These are phyloP conservation scores for Sphaeridia pumilis DNA, from an alignment of 2,888 invertebrate genomes.

Conservation along the genomic window DNA sequence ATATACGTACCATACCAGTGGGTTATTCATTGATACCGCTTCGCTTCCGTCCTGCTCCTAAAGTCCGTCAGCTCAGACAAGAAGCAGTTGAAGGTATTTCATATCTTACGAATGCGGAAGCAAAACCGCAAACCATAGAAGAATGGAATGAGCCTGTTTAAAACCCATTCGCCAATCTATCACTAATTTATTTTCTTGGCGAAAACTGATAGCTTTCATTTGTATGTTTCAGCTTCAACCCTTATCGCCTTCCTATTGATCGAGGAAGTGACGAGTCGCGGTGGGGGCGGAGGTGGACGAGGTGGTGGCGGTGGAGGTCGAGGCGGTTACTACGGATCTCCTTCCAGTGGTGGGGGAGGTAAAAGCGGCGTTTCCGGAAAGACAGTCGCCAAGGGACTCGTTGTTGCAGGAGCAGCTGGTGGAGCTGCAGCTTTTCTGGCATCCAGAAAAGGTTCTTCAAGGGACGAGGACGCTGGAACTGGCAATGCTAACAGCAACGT, in stretches of 20 bases:
- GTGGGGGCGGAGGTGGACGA: constrained; percentile 16
- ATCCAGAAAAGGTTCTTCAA: not conserved
- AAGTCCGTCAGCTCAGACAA: too few species aligned
- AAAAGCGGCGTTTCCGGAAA: constrained; percentile 2
- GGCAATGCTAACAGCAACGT: not conserved
- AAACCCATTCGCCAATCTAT: too few species aligned
- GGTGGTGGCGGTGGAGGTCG: constrained; percentile 15
- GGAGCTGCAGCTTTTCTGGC: not conserved
- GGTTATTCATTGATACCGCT: too few species aligned
- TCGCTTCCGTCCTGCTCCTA: too few species aligned
- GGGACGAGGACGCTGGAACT: not conserved
- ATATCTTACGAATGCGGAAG: too few species aligned
- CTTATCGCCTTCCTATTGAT: constrained; percentile 7
- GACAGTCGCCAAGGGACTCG: constrained; percentile 1
- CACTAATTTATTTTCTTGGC: too few species aligned
- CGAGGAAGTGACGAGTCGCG: constrained; percentile 9
- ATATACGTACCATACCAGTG: too few species aligned
- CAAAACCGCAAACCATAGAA: too few species aligned
- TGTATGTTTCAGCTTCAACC: too few species aligned
- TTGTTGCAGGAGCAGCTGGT: constrained; percentile 9
- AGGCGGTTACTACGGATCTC: constrained; percentile 10
- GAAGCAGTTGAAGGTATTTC: too few species aligned
- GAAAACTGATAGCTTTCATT: too few species aligned
- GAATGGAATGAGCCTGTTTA: too few species aligned
- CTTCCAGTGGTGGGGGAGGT: constrained; percentile 1